Percentiles rank a stretch among this genome's conserved stretches.
Conservation (phyloP, 2,888 invertebrate genomes). For the Morinoia aosen region DNA sequence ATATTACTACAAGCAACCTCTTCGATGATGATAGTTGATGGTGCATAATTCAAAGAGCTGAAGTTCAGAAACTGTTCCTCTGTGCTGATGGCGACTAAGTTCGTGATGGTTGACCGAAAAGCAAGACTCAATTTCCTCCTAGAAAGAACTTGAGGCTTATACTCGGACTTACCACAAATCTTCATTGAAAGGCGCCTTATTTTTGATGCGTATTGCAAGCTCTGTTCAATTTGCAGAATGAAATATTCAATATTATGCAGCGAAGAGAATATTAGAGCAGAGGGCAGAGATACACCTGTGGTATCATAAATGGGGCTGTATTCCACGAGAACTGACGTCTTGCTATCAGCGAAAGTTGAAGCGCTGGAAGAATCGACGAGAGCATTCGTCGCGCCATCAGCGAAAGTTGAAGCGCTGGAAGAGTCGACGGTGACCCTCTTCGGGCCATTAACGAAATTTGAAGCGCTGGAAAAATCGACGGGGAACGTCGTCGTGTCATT, state of each 20-base stretch:
- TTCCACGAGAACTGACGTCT: neutral
- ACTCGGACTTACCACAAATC: neutral
- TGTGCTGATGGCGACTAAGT: neutral
- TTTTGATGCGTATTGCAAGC: neutral
- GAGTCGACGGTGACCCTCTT: neutral
- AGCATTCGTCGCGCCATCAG: neutral
- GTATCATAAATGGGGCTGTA: neutral
- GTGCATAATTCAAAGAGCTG: neutral
- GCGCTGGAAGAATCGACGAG: neutral
- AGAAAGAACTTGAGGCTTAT: neutral
- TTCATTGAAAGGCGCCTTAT: neutral
- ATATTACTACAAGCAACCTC: neutral
- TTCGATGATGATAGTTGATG: neutral
- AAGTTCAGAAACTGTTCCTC: neutral
- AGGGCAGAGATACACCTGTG: neutral
- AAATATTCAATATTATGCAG: neutral
- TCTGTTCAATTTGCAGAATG: neutral
- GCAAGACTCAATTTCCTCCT: neutral
- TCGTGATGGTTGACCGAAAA: neutral
- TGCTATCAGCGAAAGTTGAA: neutral
- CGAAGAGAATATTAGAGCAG: neutral
- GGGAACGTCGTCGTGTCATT: neutral
- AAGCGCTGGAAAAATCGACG: neutral
- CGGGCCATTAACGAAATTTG: neutral
- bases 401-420: neutral